Base-by-base conservation (phyloP, 35 echinoderm and acorn worm species). In the Hemicentrotus pulcherrimus region DNA sequence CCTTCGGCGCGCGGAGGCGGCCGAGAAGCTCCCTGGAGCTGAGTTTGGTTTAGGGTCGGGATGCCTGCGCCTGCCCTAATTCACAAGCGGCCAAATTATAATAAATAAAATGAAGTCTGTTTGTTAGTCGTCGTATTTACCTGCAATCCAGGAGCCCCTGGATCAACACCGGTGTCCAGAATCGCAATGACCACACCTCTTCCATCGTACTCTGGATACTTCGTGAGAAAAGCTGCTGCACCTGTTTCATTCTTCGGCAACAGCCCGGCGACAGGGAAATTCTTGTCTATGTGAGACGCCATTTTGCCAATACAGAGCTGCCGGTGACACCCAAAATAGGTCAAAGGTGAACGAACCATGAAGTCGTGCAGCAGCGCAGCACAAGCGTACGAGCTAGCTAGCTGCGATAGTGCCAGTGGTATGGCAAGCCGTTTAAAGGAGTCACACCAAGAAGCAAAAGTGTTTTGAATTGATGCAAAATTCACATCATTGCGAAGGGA, bases 131-230 rank as follows among this genome's bases (percentile, higher is more conserved):
- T 70, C 61, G 19, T 90, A 90, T 24, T 85, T 95, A 99, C 98
- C 98, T 99, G 96, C 47, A 99, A 95, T 94, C 98, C 98, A 30
- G 98, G 97, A 24, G 98, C 97, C 41, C 97, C 98, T 78, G 98
- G 98, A 96, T 99, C 98, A n/a, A 99, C 98, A 31, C 98, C 98
- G 58, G 98, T 99, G 92, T 99, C 98, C 8, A 99, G 86, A 70
- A 99, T 98, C 1, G 98, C 98, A 47, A 99, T 97, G 9, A 96
- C 94, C 61, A 97, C 96, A 15, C 98, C 98, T 91, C 98, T 94
- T n/a, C 98, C 98, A 99, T 99, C 98, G 32, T 96, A 97, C n/a
- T 99, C 97, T 13, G 98, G 97, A 95, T 98, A 99, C 86, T 98
- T 99, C 28, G 96, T 94, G 31, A 99, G 52, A 92, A 99, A 99